A percentile compares a stretch with the other conserved stretches of the same genome.
Evolutionary conservation across 2,113 vertebrate genomes (phyloP).

Genomic region (Chaetodon trifascialis): DNA sequence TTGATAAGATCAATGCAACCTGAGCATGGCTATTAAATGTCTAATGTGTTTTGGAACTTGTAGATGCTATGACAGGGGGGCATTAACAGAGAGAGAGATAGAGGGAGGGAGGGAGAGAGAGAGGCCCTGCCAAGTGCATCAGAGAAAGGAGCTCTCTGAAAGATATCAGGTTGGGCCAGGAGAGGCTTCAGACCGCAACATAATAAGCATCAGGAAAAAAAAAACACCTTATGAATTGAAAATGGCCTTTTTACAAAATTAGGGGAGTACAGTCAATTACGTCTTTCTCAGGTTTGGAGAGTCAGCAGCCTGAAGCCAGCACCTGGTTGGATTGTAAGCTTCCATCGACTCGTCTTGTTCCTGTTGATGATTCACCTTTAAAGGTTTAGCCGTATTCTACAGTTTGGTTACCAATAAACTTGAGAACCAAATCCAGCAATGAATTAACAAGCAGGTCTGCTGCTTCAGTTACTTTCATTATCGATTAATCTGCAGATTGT

Average conservation of each 20-base stretch:
- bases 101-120: conserved; percentile 48
- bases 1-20: conserved; percentile 84
- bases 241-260: conserved; percentile 67
- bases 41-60: conserved; percentile 84
- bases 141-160: conserved; percentile 70
- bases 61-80: conserved; percentile 81
- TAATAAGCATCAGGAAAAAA: conserved; percentile 53
- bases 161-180: conserved; percentile 79
- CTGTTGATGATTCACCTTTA: not conserved
- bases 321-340: not conserved
- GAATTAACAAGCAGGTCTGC: not conserved
- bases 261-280: conserved; percentile 60
- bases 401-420: not conserved
- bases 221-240: conserved; percentile 52
- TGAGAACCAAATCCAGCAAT: not conserved
- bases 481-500: not conserved
- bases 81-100: conserved; percentile 73
- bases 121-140: conserved; percentile 76
- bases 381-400: not conserved
- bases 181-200: conserved; percentile 67
- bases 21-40: conserved; percentile 84
- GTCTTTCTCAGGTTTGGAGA: conserved; percentile 56
- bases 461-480: not conserved
- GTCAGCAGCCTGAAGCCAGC: not conserved
- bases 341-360: not conserved